Evolutionary conservation across 2,888 invertebrate genomes (phyloP), one percentile per base, ranked within the genome.

Genomic region (Microctonus hyperodae): DNA sequence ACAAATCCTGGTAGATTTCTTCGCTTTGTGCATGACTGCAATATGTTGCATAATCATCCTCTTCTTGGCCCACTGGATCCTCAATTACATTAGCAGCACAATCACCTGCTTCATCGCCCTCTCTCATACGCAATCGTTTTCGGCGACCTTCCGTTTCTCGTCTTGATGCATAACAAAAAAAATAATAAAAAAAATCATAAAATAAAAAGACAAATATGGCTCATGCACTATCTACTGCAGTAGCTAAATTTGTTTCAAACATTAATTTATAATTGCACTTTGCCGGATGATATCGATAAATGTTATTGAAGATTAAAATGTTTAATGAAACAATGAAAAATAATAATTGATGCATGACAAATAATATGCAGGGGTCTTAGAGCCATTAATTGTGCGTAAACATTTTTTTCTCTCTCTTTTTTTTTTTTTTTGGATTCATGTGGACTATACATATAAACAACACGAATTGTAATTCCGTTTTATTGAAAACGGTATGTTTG

Each of bases 1-100:
- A 95, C 83, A 96, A 89, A 88, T 96, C 96, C 87, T 96, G 95
- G 88, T 96, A 96, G 85, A 96, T 94, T 87, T 95, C 94, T 85
- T 96, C 96, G 84, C 93, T 93, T 86, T 91, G 90, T 82, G 90
- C 87, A 85, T 90, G 89, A 85, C 90, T 88, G 87, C 88, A 88
- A 85, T 88, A 89, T 85, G 88, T 89, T 78, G 88, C 88, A 84
- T 90, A 91, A 81, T 89, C 90, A 78, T 87, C 88, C 76, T 87
- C 84, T 70, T 85, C 88, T 16, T 53, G 62, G 75, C 86, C 87
- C 72, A 79, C 84, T 70, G 78, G 75, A 69, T 81, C 80, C 69
- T 77, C 80, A 64, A 73, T 75, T 55, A 75, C 75, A 59, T 76
- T 77, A 37, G 76, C 78, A 58, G 76, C 76, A 51, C 76, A 79